phyloP scores from a whole-genome alignment of 1,140 invertebrate genomes.

The Caenorhabditis brenneri region DNA sequence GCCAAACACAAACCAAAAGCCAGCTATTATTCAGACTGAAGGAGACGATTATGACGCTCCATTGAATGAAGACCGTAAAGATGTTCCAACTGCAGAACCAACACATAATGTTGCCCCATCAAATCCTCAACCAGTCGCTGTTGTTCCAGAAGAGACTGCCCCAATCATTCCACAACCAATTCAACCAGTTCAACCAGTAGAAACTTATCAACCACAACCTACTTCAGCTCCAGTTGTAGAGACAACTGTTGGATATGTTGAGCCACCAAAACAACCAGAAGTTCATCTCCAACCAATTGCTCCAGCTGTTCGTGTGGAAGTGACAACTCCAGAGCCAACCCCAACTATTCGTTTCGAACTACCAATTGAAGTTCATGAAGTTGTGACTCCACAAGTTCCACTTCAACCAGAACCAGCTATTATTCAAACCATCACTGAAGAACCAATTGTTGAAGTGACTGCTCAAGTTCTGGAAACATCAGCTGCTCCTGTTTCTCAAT shows the following conservation, averaged over 20 bases:
- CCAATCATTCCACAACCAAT: slow-evolving; percentile 27
- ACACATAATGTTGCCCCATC: not conserved
- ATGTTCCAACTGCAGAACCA: slow-evolving; percentile 35
- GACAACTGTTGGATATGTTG: not conserved
- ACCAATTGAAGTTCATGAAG: slow-evolving; percentile 25
- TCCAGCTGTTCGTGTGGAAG: slow-evolving; percentile 5
- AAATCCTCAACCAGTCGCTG: not conserved
- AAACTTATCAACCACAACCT: not conserved
- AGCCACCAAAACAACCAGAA: not conserved
- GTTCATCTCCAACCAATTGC: slow-evolving; percentile 19
- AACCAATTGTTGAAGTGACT: not conserved
- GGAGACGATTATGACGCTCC: slow-evolving; percentile 24
- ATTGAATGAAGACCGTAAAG: slow-evolving; percentile 28
- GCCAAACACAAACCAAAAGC: not conserved
- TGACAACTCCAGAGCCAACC: not conserved
- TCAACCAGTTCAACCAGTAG: not conserved
- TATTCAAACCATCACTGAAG: slow-evolving; percentile 11
- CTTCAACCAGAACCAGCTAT: slow-evolving; percentile 20
- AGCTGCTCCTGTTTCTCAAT: slow-evolving; percentile 15
- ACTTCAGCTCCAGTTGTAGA: not conserved
- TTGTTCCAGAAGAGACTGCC: slow-evolving; percentile 10
- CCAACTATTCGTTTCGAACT: not conserved
- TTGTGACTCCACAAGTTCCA: slow-evolving; percentile 14
- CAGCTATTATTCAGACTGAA: not conserved
- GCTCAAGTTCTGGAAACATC: not conserved